Conservation (phyloP, 2,797 vertebrate genomes). For the Dendrocincla fuliginosa region DNA sequence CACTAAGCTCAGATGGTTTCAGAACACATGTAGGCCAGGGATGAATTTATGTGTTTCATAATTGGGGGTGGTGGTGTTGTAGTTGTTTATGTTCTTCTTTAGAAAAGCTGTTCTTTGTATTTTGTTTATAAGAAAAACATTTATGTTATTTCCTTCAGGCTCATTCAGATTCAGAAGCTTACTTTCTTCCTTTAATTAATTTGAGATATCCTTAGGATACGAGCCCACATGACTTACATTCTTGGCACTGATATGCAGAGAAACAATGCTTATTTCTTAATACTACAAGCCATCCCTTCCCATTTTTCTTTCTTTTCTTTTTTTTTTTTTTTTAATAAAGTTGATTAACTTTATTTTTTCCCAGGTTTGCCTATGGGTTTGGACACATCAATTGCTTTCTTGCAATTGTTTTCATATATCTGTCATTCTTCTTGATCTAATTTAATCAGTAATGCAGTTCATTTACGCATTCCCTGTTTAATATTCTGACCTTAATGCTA, state of each 20-base stretch:
- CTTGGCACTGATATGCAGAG: neutral
- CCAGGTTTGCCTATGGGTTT: neutral
- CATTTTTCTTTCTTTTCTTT: neutral
- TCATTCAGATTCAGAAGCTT: neutral
- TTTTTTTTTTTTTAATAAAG: neutral
- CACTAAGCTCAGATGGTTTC: neutral
- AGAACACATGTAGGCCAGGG: neutral
- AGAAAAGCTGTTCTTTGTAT: neutral
- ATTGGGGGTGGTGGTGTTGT: fast-evolving
- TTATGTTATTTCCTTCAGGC: neutral
- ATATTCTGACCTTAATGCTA: neutral
- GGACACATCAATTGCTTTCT: neutral
- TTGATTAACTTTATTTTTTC: neutral
- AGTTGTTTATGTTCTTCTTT: neutral
- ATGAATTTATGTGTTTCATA: neutral
- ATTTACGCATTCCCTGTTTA: neutral
- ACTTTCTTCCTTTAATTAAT: neutral
- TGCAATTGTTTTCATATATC: neutral
- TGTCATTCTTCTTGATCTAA: neutral
- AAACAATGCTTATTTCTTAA: neutral
- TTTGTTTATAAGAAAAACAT: neutral
- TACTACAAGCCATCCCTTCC: neutral
- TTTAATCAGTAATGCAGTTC: neutral
- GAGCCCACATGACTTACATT: neutral
- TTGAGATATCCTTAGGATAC: neutral